Evolutionary conservation across 1,140 invertebrate species (phyloP).

Genomic region (Goniozus legneri): DNA sequence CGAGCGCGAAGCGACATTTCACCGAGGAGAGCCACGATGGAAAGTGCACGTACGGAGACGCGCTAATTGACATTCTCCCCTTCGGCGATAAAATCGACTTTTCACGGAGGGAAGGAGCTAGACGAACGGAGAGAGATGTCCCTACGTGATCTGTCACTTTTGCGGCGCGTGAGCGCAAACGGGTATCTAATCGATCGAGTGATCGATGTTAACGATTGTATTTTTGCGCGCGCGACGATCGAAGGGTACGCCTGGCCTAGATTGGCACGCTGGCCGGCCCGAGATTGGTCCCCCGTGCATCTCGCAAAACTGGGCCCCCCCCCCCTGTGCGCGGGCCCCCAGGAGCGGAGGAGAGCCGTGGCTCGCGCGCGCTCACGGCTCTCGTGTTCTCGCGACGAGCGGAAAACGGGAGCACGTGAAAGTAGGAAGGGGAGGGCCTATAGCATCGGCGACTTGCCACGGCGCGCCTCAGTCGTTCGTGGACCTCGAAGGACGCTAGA

Average conservation of each 20-base stretch:
- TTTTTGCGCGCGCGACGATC: too few relatives aligned
- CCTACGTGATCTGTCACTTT: too few relatives aligned
- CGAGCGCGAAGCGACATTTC: constrained; percentile 24
- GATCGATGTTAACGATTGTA: too few relatives aligned
- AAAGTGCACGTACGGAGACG: constrained; percentile 29
- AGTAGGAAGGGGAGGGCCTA: constrained; percentile 54
- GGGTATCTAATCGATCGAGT: too few relatives aligned
- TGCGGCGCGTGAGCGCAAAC: too few relatives aligned
- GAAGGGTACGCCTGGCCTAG: constrained; percentile 23
- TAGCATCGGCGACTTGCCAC: constrained; percentile 44
- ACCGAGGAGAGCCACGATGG: constrained; percentile 19
- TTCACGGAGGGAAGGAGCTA: too few relatives aligned
- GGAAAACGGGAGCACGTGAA: constrained; percentile 45
- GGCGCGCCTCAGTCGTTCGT: constrained; percentile 52
- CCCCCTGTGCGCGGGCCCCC: constrained; percentile 12
- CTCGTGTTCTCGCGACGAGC: constrained; percentile 31
- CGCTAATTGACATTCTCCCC: constrained; percentile 8
- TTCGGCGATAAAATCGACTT: too few relatives aligned
- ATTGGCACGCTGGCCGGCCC: too few relatives aligned
- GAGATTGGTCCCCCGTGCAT: background rate
- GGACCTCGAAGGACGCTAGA: constrained; percentile 55
- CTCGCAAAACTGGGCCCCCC: too few relatives aligned
- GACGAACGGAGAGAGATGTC: too few relatives aligned
- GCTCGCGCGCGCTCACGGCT: constrained; percentile 3
- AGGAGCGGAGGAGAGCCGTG: background rate